Evolutionary conservation across 2,888 invertebrate genomes (phyloP).

Genomic region (Temnothorax unifasciatus): DNA sequence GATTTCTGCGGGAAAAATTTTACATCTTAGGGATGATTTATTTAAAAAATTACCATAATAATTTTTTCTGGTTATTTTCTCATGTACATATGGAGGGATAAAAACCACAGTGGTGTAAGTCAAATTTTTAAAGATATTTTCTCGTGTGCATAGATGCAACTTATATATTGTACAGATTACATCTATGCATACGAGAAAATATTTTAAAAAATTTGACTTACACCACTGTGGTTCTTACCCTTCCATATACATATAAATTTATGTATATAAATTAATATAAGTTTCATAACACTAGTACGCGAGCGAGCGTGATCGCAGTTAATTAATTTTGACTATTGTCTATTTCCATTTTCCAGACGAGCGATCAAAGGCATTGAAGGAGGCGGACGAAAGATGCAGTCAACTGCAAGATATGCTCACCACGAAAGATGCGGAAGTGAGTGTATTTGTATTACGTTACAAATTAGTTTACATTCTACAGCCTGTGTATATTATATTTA

Average conservation of each 20-base stretch:
- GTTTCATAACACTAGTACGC: not conserved
- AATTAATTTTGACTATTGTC: constrained; percentile 9
- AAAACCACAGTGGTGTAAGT: too few relatives aligned
- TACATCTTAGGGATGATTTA: not conserved
- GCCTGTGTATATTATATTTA: not conserved
- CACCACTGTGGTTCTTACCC: too few relatives aligned
- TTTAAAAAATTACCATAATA: not conserved
- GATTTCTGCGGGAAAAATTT: not conserved
- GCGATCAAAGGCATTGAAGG: constrained; percentile 80
- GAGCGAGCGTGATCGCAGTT: not conserved
- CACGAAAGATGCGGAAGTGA: constrained; percentile 84
- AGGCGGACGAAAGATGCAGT: constrained; percentile 82
- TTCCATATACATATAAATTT: not conserved
- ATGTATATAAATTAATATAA: not conserved
- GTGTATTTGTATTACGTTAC: constrained; percentile 44
- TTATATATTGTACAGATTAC: too few relatives aligned
- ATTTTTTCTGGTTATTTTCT: not conserved
- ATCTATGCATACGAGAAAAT: too few relatives aligned
- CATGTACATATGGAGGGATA: too few relatives aligned
- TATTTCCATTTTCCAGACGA: constrained; percentile 81
- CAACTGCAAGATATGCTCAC: constrained; percentile 83
- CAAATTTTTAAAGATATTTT: too few relatives aligned
- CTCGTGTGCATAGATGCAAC: too few relatives aligned
- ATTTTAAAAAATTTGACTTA: too few relatives aligned
- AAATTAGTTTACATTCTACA: not conserved